Evolutionary conservation across 2,888 invertebrate species (phyloP), one percentile per base, ranked within the genome.

Genomic region (Eupithecia subfuscata): DNA sequence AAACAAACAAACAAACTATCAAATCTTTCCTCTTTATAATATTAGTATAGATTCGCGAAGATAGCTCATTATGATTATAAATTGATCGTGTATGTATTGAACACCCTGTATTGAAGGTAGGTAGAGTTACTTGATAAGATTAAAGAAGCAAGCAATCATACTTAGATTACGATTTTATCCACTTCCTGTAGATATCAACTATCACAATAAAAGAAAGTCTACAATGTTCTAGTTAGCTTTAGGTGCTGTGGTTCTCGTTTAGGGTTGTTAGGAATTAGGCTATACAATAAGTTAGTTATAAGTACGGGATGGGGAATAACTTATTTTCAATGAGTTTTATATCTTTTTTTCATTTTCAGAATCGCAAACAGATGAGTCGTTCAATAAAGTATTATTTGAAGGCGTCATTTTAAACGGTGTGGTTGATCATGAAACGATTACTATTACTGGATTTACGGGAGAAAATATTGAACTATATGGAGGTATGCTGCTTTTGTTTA

Each of bases 361-460:
- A 78, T 75, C 68, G 64, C 80, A 81, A 48, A 69, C 69, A 68
- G 81, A 81, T 71, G 85, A 83, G 6, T 72, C 77, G 16, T 94
- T 94, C 76, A 88, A 88, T 2, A 90, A 87, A 81, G 82, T 90
- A 74, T 78, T 92, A 0, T 93, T 88, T 73, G 84, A 82, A 75
- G 94, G 94, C 79, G 75, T 83, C 22, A 74, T 91, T 56, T 82
- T 85, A 77, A 78, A 78, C 9, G 80, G 80, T 67, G 78, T 77
- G 14, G 84, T 92, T 2, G 80, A 79, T 69, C 94, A 94, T 81
- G 94, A 92, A 76, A 48, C 73, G 0, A 92, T 94, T 69, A 82
- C 76, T 34, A 65, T 93, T 64, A 78, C 77, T 37, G 88, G 87
- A 48, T 90, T 86, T 74, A 75, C 78, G 74, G 90, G 87, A 79